phyloP scores from a whole-genome alignment of 2,113 vertebrate species.

The Cygnus buccinator region DNA sequence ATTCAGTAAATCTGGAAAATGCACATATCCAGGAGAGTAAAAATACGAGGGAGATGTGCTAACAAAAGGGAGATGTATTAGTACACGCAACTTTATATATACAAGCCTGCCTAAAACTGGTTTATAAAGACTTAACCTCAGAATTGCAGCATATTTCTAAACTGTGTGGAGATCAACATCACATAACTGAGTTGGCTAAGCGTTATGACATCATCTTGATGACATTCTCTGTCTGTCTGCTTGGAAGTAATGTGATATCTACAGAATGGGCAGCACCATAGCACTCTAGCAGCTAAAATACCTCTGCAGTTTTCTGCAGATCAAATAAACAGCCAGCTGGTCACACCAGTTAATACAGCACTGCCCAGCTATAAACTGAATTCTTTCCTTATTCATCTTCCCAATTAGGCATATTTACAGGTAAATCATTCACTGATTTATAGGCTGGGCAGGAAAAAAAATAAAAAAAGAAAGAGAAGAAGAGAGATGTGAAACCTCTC shows the following conservation, averaged over 20 bases:
- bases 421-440: conserved; percentile 16
- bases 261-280: not conserved
- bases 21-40: not conserved
- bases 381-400: not conserved
- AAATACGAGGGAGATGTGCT: not conserved
- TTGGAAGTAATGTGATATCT: conserved; percentile 11
- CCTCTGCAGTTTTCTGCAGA: conserved; percentile 15
- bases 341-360: not conserved
- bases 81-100: not conserved
- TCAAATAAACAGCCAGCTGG: conserved; percentile 39
- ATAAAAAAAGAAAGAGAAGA: not conserved
- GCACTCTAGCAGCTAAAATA: conserved; percentile 2
- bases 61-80: not conserved
- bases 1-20: not conserved
- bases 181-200: not conserved
- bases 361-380: not conserved
- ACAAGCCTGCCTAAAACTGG: not conserved
- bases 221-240: conserved; percentile 22
- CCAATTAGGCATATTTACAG: not conserved
- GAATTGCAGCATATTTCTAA: not conserved
- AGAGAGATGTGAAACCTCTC: not conserved
- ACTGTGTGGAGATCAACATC: not conserved
- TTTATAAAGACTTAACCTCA: not conserved
- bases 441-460: not conserved
- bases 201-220: conserved; percentile 7